A percentile compares a stretch with the other conserved stretches of the same genome.
Evolutionary conservation across 2,797 vertebrate species (phyloP).

Genomic region (Lagorchestes hirsutus): DNA sequence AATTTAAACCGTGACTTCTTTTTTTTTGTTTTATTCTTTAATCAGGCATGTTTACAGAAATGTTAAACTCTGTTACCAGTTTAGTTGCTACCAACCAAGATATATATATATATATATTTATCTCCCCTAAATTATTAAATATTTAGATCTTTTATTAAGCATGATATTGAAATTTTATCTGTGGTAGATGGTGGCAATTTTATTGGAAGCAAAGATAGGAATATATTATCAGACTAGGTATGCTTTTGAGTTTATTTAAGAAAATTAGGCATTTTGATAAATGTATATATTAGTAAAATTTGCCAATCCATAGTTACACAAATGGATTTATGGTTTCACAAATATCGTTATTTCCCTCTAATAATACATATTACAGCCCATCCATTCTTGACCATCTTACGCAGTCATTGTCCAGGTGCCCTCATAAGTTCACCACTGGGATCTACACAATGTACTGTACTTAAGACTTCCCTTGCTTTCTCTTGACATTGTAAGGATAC

Average conservation of each 20-base stretch:
- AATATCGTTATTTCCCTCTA: neutral
- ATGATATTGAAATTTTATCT: conserved; percentile 68
- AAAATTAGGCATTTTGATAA: conserved; percentile 63
- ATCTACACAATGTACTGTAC: neutral
- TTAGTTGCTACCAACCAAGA: conserved; percentile 69
- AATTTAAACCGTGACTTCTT: conserved; percentile 20
- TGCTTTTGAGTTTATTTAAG: conserved; percentile 69
- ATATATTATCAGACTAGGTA: conserved; percentile 19
- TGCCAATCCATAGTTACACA: neutral
- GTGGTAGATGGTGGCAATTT: neutral
- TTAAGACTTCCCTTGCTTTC: neutral
- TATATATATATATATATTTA: conserved; percentile 54
- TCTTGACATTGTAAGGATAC: neutral
- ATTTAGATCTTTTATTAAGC: conserved; percentile 73
- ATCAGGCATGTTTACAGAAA: conserved; percentile 30
- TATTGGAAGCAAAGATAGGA: conserved; percentile 28
- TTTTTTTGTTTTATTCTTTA: conserved; percentile 37
- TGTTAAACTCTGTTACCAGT: conserved; percentile 34
- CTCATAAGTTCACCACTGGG: neutral
- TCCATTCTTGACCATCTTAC: neutral
- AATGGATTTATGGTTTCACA: neutral
- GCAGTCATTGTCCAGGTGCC: neutral
- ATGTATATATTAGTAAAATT: conserved; percentile 57
- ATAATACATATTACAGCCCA: neutral
- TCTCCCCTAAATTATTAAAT: conserved; percentile 75